Evolutionary conservation across 2,888 invertebrate genomes (phyloP).

Genomic region (Arctia plantaginis): DNA sequence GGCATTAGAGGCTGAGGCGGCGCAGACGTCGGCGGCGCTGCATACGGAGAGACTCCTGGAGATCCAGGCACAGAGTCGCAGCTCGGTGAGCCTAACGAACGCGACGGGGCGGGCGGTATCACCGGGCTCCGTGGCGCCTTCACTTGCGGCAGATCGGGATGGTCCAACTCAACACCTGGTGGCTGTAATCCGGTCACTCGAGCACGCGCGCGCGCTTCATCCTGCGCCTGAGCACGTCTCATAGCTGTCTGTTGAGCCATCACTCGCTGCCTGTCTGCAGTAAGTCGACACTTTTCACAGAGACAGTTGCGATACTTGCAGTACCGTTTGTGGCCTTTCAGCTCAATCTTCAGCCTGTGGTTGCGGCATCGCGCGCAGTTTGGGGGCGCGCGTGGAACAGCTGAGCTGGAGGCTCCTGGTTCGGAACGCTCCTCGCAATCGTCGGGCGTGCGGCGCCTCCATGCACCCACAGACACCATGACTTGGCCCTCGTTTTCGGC

Average conservation of each 20-base stretch:
- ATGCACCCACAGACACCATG: slow-evolving; percentile 83
- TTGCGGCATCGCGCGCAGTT: slow-evolving; percentile 97
- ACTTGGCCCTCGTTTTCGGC: slow-evolving; percentile 61
- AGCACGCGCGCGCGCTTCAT: slow-evolving; percentile 88
- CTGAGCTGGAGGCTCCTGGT: slow-evolving; percentile 84
- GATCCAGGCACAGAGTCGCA: slow-evolving; percentile 80
- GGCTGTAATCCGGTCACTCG: slow-evolving; percentile 75
- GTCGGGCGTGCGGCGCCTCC: slow-evolving; percentile 82
- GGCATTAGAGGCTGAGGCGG: slow-evolving; percentile 84
- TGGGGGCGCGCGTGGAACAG: slow-evolving; percentile 92
- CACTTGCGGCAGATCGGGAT: slow-evolving; percentile 79
- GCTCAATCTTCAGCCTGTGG: slow-evolving; percentile 94
- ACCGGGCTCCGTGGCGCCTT: slow-evolving; percentile 79
- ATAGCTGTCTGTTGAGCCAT: slow-evolving; percentile 96
- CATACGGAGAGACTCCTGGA: slow-evolving; percentile 78
- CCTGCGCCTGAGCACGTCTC: slow-evolving; percentile 94
- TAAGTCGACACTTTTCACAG: slow-evolving; percentile 95
- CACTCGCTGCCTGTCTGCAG: slow-evolving; percentile 94
- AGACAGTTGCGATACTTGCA: slow-evolving; percentile 94
- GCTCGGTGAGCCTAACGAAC: slow-evolving; percentile 76
- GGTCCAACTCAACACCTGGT: slow-evolving; percentile 78
- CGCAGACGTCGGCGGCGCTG: slow-evolving; percentile 85
- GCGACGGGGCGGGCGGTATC: slow-evolving; percentile 69
- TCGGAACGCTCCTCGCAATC: slow-evolving; percentile 83
- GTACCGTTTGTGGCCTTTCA: slow-evolving; percentile 97